phyloP scores from a whole-genome alignment of 1,140 invertebrate genomes.

The Cyrtorhinus lividipennis region DNA sequence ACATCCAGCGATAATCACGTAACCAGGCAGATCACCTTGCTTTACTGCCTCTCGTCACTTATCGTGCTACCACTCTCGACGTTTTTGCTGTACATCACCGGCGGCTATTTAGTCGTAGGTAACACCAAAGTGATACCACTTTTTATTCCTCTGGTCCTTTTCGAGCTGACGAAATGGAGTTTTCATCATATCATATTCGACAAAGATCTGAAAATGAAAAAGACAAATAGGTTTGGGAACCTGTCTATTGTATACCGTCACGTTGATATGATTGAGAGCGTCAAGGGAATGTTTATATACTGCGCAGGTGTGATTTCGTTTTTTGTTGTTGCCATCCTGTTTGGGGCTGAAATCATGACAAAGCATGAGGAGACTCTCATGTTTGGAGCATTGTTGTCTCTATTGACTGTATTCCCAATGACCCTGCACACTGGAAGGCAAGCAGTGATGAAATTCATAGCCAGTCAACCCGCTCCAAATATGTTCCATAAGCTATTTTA shows the following conservation, averaged over 20 bases:
- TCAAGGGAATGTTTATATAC: conserved; percentile 8
- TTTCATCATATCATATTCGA: conserved; percentile 17
- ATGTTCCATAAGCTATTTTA: conserved; percentile 40
- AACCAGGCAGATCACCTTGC: conserved; percentile 8
- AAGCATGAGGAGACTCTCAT: conserved; percentile 55
- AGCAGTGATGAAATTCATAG: conserved; percentile 25
- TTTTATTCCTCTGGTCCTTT: conserved; percentile 15
- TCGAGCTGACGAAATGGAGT: conserved; percentile 16
- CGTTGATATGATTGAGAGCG: conserved; percentile 12
- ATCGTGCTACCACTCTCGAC: conserved; percentile 3
- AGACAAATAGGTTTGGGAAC: conserved; percentile 12
- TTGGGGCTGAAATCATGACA: conserved; percentile 52
- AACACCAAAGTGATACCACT: conserved; percentile 13
- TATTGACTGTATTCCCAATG: conserved; percentile 48
- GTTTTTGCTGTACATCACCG: conserved; percentile 9
- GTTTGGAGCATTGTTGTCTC: conserved; percentile 46
- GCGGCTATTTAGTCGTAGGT: conserved; percentile 7
- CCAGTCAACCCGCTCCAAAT: conserved; percentile 26
- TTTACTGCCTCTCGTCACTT: conserved; percentile 18
- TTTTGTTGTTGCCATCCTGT: conserved; percentile 50
- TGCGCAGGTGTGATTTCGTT: conserved; percentile 30
- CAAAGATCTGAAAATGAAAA: conserved; percentile 15
- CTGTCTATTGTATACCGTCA: conserved; percentile 15
- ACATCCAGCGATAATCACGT: conserved; percentile 10
- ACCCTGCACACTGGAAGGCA: conserved; percentile 42